Conservation (phyloP, 2,797 vertebrate species). For the Pogoniulus pusillus region DNA sequence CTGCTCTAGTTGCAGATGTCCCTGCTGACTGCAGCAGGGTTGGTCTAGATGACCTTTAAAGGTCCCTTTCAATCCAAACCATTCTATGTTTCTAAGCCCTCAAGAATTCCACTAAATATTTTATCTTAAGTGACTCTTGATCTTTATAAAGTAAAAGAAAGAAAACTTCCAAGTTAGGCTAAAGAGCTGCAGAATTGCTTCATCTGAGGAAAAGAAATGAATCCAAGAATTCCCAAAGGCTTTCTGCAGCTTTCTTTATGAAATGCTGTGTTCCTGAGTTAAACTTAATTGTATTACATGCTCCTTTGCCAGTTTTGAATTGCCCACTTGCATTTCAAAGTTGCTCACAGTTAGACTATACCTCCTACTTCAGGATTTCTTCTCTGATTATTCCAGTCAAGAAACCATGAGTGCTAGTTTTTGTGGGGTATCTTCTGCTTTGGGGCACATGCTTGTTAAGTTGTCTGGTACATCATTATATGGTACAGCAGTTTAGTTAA, state of each 20-base stretch:
- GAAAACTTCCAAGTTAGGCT: background rate
- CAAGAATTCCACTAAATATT: background rate
- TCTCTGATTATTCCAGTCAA: background rate
- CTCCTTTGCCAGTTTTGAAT: background rate
- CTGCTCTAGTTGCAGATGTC: too few relatives aligned
- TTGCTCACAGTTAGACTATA: background rate
- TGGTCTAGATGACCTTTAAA: too few relatives aligned
- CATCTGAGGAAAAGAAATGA: background rate
- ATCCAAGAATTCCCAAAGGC: background rate
- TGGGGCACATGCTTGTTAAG: background rate
- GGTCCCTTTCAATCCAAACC: too few relatives aligned
- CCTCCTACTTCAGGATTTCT: background rate
- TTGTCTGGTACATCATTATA: background rate
- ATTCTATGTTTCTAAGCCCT: background rate
- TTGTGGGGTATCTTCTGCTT: background rate
- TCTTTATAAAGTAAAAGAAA: background rate
- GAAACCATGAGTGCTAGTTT: rapidly evolving
- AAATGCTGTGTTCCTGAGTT: background rate
- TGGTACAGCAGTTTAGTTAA: background rate
- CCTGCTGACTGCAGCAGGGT: too few relatives aligned
- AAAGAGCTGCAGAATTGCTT: background rate
- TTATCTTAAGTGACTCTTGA: background rate
- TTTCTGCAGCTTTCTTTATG: background rate
- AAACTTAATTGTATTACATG: background rate
- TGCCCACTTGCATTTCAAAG: background rate